A percentile compares a stretch with the other conserved stretches of the same genome.
These are phyloP conservation scores for Podiceps cristatus DNA, from an alignment of 2,113 vertebrate genomes.

Conservation along the genomic window DNA sequence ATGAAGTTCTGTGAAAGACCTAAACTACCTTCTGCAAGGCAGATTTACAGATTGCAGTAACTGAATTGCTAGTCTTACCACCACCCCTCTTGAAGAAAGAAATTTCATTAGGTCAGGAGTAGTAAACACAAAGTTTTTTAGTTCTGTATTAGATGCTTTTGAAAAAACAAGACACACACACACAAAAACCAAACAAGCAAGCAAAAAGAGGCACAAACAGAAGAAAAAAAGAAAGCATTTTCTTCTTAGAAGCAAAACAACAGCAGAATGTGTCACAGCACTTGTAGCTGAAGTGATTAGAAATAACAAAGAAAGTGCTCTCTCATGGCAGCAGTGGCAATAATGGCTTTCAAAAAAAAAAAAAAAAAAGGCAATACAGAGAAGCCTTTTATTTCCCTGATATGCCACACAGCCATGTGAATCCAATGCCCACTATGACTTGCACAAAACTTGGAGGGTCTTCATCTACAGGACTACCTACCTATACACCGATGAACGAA, in stretches of 20 bases:
- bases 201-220: background rate
- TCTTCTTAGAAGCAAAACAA: background rate
- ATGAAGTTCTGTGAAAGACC: background rate
- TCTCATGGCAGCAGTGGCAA: background rate
- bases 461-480: background rate
- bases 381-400: background rate
- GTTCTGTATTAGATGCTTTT: background rate
- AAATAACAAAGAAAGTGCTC: background rate
- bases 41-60: background rate
- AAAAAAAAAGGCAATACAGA: accelerated
- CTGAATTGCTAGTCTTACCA: background rate
- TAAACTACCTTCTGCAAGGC: background rate
- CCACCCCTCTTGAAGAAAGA: background rate
- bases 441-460: background rate
- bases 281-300: background rate
- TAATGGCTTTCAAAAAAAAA: background rate
- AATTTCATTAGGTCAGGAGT: background rate
- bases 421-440: background rate
- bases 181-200: too few relatives aligned
- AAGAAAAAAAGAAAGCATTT: background rate
- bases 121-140: background rate
- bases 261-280: background rate
- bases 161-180: background rate
- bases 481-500: accelerated
- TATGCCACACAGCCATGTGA: background rate